Base-by-base conservation (phyloP, 2,113 vertebrate species). In the Percina caprodes region DNA sequence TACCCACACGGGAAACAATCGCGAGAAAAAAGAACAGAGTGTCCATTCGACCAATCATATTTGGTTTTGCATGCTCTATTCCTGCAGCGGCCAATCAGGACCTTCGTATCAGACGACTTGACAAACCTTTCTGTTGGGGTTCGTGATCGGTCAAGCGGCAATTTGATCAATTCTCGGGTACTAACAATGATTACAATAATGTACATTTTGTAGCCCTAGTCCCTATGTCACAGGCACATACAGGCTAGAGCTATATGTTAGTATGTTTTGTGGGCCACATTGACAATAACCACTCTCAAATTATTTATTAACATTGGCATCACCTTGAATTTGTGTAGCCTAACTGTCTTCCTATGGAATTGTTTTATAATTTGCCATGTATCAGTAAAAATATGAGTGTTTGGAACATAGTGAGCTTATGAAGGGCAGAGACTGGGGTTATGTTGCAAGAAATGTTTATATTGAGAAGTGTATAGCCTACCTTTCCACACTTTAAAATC, bases 1-100 rank as follows among this genome's bases (percentile, higher is more conserved):
- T 92, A 94, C 89, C 95, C 96, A 93, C 95, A 96, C 96, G 94
- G 94, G 93, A 93, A 95, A 94, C 91, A 88, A 90, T 95, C 87
- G 92, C 90, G 92, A 91, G 93, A 87, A 87, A 79, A 89, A 89
- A 91, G 73, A 93, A 86, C 87, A 88, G 86, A 65, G 77, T 69
- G 82, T 77, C 60, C 16, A 24, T 33, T 92, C 68, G 62, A 79
- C 95, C 94, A 95, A 95, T 95, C 92, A 74, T 23, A 66, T 14
- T 4, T 16, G 39, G 42, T n/a, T 79, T 92, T 83, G 92, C 55
- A 91, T 55, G 16, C n/a, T 2, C 3, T 21, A 19, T 9, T 9
- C 39, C 19, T 10, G 4, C 6, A 13, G 23, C n/a, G 33, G 11
- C 94, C 90, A 95, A 94, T 90, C 80, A 77, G 54, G 42, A 52